Base-by-base conservation (phyloP, 2,888 invertebrate species). In the Plutella xylostella region DNA sequence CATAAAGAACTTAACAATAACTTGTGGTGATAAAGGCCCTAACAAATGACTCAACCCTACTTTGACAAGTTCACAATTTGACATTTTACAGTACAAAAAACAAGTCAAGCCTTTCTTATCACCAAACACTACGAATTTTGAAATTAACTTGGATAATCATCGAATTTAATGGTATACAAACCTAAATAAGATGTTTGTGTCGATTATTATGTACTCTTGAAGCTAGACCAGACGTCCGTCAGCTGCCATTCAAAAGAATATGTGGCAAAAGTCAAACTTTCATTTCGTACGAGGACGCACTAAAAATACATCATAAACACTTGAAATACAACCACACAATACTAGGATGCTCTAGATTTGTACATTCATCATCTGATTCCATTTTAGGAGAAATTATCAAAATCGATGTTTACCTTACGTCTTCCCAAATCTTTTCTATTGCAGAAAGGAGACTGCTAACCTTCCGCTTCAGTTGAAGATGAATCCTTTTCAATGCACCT, bases 321-420 rank as follows among this genome's bases (percentile, higher is more conserved):
- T 72, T 56, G 55, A 65, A 56, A 62, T 60, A 68, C 58, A 58
- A 65, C 55, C 56, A 61, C 52, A 62, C 58, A 58, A 56, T 53
- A 53, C 53, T 55, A 54, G 51, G 55, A 62, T 62, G 53, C 52
- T 62, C 52, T 60, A 60, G 40, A 55, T 60, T 54, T 62, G 58
- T 54, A 62, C 55, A 67, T 72, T 65, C 57, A 61, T 57, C 55
- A 58, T 60, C 68, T 62, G 71, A 73, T 75, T 68, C 67, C 71
- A 69, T 65, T 70, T 63, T 63, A 68, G 55, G 64, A 68, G 64
- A 77, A 79, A 79, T 82, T 78, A 74, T 72, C 50, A 73, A 78
- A 84, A 84, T 83, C 83, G 82, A 84, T 84, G 84, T 84, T 84
- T 84, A 84, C 84, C 84, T 84, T 84, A 82, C 72, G 82, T 82